Conservation (phyloP, 2,888 invertebrate genomes). For the Polylopha cassiicola region DNA sequence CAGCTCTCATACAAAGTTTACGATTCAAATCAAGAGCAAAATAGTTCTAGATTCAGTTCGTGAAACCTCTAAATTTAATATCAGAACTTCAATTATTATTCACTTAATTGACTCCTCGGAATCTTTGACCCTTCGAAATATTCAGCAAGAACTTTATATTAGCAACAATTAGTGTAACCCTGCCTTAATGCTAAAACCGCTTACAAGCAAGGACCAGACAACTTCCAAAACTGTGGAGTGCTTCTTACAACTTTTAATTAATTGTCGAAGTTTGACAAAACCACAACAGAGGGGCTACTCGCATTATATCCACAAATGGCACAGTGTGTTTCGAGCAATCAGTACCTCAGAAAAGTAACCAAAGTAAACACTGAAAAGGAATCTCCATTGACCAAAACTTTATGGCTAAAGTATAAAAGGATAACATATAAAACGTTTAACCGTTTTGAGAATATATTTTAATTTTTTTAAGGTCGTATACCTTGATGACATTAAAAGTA, state of each 20-base stretch:
- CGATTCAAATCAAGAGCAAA: background rate
- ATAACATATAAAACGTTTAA: too few species aligned
- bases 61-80: conserved; percentile 35
- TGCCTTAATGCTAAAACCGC: conserved; percentile 2
- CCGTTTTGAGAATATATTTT: too few species aligned
- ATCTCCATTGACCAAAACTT: too few species aligned
- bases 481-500: too few species aligned
- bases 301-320: conserved; percentile 42
- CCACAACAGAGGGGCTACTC: conserved; percentile 31
- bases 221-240: conserved; percentile 29
- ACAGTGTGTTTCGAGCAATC: conserved; percentile 2
- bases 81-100: conserved; percentile 24
- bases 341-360: too few species aligned
- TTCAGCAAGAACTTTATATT: conserved; percentile 20
- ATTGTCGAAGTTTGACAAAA: conserved; percentile 47
- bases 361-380: too few species aligned
- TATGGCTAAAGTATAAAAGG: too few species aligned
- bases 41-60: background rate
- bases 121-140: conserved; percentile 32
- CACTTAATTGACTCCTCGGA: conserved; percentile 27
- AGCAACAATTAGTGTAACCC: conserved; percentile 18
- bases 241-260: conserved; percentile 65
- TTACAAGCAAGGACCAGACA: conserved; percentile 10
- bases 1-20: background rate
- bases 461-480: too few species aligned